phyloP scores from a whole-genome alignment of 2,797 vertebrate genomes.

The Semotilus atromaculatus region DNA sequence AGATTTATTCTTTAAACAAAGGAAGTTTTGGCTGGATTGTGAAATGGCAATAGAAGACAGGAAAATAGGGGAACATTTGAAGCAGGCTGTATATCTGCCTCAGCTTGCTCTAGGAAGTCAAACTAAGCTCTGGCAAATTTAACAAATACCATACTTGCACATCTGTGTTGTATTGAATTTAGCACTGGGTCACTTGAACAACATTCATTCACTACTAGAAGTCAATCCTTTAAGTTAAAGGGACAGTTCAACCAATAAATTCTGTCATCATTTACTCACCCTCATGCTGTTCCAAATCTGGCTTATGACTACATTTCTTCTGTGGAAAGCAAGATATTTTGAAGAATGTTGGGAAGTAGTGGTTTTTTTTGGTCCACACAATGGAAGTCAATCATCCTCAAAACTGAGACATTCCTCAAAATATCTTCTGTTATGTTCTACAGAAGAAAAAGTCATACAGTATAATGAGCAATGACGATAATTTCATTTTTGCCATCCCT shows the following conservation, averaged over 20 bases:
- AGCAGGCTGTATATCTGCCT: conserved; percentile 20
- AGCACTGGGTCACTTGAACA: not conserved
- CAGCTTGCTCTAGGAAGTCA: not conserved
- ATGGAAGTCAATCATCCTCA: not conserved
- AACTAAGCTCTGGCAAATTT: conserved; percentile 21
- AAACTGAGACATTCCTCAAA: not conserved
- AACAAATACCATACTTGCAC: conserved; percentile 1
- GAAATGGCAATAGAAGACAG: conserved; percentile 31
- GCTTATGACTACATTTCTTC: not conserved
- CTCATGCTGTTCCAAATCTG: not conserved
- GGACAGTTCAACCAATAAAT: not conserved
- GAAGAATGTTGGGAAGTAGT: not conserved
- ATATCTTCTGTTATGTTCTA: not conserved
- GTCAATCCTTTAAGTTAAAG: not conserved
- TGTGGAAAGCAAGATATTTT: not conserved
- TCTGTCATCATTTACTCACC: not conserved
- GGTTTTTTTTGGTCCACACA: not conserved
- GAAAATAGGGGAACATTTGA: not conserved
- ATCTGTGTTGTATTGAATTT: conserved; percentile 5
- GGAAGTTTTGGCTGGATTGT: conserved; percentile 24
- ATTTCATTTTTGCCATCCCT: not conserved
- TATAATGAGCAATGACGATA: not conserved
- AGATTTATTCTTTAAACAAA: conserved; percentile 47
- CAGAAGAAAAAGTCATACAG: not conserved
- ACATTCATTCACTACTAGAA: not conserved